A percentile compares a stretch with the other conserved stretches of the same genome.
Evolutionary conservation across 2,113 vertebrate species (phyloP).

Genomic region (Dryoscopus gambensis): DNA sequence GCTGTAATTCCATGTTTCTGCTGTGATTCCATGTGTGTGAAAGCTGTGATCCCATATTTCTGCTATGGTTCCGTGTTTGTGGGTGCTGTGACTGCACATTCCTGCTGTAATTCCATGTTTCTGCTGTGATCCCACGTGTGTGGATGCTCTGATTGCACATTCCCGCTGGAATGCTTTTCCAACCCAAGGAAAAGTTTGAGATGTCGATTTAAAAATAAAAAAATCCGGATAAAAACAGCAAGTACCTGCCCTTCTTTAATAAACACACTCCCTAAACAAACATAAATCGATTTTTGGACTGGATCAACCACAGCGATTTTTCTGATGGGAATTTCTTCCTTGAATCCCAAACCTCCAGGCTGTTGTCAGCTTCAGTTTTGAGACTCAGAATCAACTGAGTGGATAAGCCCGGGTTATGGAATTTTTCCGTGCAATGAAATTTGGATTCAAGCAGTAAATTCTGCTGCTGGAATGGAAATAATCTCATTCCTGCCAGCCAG

Average conservation of each 20-base stretch:
- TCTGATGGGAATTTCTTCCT: not conserved
- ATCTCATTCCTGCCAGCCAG: not conserved
- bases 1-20: not conserved
- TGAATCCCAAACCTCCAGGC: not conserved
- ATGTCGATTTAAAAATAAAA: not conserved
- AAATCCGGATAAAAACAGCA: not conserved
- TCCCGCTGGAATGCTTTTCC: not conserved
- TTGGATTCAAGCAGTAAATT: not conserved
- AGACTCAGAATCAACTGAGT: not conserved
- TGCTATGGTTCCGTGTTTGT: fast-evolving
- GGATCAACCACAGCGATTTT: not conserved
- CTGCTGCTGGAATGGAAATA: not conserved
- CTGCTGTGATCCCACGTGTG: not conserved
- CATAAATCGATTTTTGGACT: not conserved
- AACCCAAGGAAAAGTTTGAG: not conserved
- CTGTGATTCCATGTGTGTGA: fast-evolving
- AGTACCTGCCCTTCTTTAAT: not conserved
- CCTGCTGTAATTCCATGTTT: fast-evolving
- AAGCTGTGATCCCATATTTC: too few relatives aligned
- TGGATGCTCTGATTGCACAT: not conserved
- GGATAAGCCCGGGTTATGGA: not conserved
- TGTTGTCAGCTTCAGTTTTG: not conserved
- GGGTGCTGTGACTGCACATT: too few relatives aligned
- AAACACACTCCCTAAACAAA: not conserved
- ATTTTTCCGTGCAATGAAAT: not conserved